A percentile compares a stretch with the other conserved stretches of the same genome.
Conservation (phyloP, 2,113 vertebrate genomes). For the Raphicerus campestris region DNA sequence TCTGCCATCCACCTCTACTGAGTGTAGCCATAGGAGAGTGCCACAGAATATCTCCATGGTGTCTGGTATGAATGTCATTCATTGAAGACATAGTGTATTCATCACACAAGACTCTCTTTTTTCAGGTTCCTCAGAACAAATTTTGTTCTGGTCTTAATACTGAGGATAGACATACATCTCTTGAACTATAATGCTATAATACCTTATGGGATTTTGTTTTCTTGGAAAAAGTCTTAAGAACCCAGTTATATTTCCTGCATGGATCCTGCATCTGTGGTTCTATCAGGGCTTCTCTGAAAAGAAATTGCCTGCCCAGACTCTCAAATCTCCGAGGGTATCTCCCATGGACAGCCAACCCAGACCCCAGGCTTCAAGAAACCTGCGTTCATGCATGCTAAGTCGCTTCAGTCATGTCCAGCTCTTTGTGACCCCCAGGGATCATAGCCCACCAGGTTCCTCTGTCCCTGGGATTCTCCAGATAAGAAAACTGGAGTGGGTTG, state of each 20-base stretch:
- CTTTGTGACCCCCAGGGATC: background rate
- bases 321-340: background rate
- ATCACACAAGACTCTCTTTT: background rate
- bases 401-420: background rate
- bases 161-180: background rate
- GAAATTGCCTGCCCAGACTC: background rate
- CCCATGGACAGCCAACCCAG: background rate
- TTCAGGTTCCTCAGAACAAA: background rate
- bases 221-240: background rate
- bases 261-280: background rate
- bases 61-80: background rate
- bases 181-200: background rate
- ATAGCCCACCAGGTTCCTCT: background rate
- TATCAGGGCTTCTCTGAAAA: background rate
- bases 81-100: background rate
- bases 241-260: background rate
- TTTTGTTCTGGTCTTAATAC: background rate
- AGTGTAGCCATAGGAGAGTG: background rate
- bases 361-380: background rate
- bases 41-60: background rate
- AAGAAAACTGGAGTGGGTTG: background rate
- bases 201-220: background rate
- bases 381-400: rapidly evolving
- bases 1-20: background rate
- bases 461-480: background rate